A percentile compares a stretch with the other conserved stretches of the same genome.
These are phyloP conservation scores for Nettapus auritus DNA, from an alignment of 2,113 vertebrate species.

Conservation along the genomic window DNA sequence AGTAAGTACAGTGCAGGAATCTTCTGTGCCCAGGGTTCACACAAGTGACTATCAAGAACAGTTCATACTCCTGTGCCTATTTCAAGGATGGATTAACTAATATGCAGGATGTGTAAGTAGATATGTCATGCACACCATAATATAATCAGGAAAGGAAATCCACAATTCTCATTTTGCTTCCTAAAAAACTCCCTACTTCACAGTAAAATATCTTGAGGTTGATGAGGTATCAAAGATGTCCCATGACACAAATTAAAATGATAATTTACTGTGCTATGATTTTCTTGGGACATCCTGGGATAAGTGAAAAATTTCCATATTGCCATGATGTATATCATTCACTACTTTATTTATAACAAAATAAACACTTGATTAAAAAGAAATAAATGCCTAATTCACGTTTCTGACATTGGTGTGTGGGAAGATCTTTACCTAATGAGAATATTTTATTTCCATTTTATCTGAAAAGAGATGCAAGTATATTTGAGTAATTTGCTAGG, in stretches of 20 bases:
- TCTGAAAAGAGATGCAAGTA: neutral
- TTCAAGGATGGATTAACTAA: neutral
- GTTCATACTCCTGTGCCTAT: neutral
- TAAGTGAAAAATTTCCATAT: neutral
- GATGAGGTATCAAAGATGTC: neutral
- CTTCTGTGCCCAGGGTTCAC: neutral
- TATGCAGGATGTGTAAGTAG: neutral
- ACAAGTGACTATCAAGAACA: neutral
- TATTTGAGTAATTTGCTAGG: neutral
- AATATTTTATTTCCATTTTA: neutral
- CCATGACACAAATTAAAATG: neutral
- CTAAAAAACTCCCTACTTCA: neutral
- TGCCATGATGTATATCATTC: neutral
- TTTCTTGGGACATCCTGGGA: neutral
- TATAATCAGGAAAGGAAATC: neutral
- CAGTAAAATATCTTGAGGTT: neutral
- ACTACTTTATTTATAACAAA: neutral
- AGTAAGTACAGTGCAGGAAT: accelerated
- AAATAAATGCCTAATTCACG: neutral
- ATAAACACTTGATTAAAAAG: accelerated
- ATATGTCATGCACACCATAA: neutral
- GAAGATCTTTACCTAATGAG: neutral
- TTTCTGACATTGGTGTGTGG: neutral
- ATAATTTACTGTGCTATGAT: neutral
- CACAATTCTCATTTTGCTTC: neutral